Evolutionary conservation across 2,888 invertebrate species (phyloP).

Genomic region (Leucophora obtusa): DNA sequence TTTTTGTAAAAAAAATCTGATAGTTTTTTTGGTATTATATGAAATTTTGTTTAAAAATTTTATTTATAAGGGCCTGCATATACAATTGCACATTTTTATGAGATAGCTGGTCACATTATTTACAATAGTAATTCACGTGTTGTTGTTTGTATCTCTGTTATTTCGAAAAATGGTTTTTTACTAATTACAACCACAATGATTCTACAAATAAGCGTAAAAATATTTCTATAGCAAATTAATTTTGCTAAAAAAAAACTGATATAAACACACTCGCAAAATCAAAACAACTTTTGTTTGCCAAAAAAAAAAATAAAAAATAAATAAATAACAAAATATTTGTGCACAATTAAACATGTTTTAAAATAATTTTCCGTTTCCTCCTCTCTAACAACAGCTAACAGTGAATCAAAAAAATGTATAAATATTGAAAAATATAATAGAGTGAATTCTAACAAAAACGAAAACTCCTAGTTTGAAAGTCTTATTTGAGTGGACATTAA

Average conservation of each 20-base stretch:
- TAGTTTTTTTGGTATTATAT: no score
- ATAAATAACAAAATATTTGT: slow-evolving; percentile 46
- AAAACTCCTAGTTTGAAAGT: background rate
- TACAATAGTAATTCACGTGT: background rate
- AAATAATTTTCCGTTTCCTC: slow-evolving; percentile 48
- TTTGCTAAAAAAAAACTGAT: slow-evolving; percentile 11
- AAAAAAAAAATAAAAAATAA: slow-evolving; percentile 23
- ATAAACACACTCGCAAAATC: background rate
- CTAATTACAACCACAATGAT: slow-evolving; percentile 26
- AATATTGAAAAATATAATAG: background rate
- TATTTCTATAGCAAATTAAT: background rate
- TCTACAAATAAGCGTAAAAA: slow-evolving; percentile 21
- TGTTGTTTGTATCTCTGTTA: background rate
- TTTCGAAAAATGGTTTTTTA: slow-evolving; percentile 15
- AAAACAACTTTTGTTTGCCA: slow-evolving; percentile 7
- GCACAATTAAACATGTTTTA: slow-evolving; percentile 46
- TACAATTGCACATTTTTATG: no score
- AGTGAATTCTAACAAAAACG: background rate
- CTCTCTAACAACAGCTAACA: background rate
- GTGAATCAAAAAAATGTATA: slow-evolving; percentile 7
- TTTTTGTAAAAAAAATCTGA: no score
- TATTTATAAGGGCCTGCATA: no score
- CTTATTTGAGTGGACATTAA: background rate
- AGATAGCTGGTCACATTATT: background rate
- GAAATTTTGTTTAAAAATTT: no score